These are phyloP conservation scores for Bovichtus variegatus DNA, from an alignment of 2,797 vertebrate genomes.

Conservation along the genomic window DNA sequence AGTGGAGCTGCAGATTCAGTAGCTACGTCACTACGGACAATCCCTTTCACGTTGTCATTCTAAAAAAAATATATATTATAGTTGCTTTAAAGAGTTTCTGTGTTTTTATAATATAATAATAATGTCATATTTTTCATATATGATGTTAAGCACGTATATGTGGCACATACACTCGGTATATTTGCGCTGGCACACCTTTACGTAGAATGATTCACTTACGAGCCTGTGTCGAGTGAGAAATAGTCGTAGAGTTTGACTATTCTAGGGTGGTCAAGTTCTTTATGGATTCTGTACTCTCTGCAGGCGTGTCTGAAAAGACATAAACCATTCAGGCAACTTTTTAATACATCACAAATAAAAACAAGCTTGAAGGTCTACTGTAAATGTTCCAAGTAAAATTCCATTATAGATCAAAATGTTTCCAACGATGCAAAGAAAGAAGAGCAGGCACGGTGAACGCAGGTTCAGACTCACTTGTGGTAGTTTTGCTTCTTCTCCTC, in stretches of 20 bases:
- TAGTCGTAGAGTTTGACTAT: conserved; percentile 98
- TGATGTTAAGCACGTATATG: not conserved
- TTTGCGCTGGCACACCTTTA: not conserved
- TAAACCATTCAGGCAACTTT: not conserved
- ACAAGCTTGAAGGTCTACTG: not conserved
- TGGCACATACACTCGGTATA: not conserved
- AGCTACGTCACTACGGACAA: not conserved
- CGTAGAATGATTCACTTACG: conserved; percentile 87
- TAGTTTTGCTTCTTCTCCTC: conserved; percentile 99
- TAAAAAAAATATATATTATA: not conserved
- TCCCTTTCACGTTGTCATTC: not conserved
- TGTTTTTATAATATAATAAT: too few species aligned
- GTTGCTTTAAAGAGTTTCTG: not conserved
- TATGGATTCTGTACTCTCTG: conserved; percentile 98
- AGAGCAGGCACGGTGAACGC: not conserved
- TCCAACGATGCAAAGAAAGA: not conserved
- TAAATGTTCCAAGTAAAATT: not conserved
- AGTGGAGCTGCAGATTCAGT: not conserved
- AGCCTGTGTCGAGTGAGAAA: conserved; percentile 96
- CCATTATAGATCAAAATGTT: not conserved
- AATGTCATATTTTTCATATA: not conserved
- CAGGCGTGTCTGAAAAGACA: conserved; percentile 91
- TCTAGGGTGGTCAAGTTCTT: conserved; percentile 96
- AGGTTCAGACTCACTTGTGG: conserved; percentile 89
- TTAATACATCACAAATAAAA: conserved; percentile 2